Evolutionary conservation across 2,113 vertebrate species (phyloP).

Genomic region (Sinocyclocheilus rhinocerous): DNA sequence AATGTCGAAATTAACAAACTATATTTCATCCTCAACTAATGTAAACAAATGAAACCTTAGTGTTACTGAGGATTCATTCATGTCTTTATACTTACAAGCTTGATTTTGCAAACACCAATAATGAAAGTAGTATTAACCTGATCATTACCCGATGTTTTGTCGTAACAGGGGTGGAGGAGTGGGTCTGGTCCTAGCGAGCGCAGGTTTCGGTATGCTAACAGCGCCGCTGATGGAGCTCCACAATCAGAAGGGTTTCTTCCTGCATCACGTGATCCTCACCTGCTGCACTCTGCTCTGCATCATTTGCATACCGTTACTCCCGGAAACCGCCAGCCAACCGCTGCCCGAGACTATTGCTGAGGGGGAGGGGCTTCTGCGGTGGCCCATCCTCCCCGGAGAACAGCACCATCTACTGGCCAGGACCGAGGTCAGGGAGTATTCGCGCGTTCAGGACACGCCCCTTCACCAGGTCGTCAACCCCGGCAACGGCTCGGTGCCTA

Average conservation of each 20-base stretch:
- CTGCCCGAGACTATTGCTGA: conserved; percentile 91
- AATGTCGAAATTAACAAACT: too few relatives aligned
- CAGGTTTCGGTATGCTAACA: conserved; percentile 93
- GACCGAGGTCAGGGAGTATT: conserved; percentile 92
- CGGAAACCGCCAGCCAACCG: conserved; percentile 88
- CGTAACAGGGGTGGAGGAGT: conserved; percentile 86
- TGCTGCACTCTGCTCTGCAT: conserved; percentile 98
- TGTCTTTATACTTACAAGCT: too few relatives aligned
- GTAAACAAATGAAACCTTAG: neutral
- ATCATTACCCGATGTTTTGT: neutral
- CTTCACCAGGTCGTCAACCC: conserved; percentile 64
- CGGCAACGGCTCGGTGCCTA: conserved; percentile 75
- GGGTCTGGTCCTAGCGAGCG: conserved; percentile 93
- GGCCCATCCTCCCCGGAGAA: conserved; percentile 87
- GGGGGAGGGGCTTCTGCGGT: conserved; percentile 90
- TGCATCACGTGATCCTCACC: conserved; percentile 97
- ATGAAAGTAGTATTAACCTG: too few relatives aligned
- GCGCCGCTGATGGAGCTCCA: conserved; percentile 98
- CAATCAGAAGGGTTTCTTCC: conserved; percentile 99
- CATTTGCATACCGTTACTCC: conserved; percentile 96
- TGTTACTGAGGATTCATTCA: too few relatives aligned
- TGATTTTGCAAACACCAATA: too few relatives aligned
- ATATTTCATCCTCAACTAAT: too few relatives aligned
- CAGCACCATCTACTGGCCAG: conserved; percentile 93
- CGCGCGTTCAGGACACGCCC: conserved; percentile 86